A percentile compares a stretch with the other conserved stretches of the same genome.
Evolutionary conservation across 1,140 invertebrate genomes (phyloP).

Genomic region (Mamestra configurata): DNA sequence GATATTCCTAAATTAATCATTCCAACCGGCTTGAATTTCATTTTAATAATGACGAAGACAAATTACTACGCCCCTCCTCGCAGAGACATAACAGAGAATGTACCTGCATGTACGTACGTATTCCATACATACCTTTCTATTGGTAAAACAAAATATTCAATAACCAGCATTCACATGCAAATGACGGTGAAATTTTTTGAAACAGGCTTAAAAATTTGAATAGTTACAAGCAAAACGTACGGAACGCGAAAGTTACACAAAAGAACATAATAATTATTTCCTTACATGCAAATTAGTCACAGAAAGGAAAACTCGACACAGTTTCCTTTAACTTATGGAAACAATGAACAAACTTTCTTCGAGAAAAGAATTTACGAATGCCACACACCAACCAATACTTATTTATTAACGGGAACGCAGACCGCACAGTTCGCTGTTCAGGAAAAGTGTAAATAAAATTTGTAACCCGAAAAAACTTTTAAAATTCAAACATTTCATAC

Average conservation of each 20-base stretch:
- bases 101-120: neutral
- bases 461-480: conserved; percentile 14
- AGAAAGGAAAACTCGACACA: conserved; percentile 72
- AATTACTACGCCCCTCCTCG: neutral
- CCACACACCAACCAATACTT: conserved; percentile 64
- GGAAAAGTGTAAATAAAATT: conserved; percentile 29
- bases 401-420: conserved; percentile 71
- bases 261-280: conserved; percentile 72
- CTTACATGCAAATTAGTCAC: conserved; percentile 78
- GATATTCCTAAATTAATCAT: neutral
- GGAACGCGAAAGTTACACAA: conserved; percentile 63
- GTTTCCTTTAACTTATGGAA: conserved; percentile 77
- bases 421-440: conserved; percentile 60
- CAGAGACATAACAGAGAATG: neutral
- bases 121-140: neutral
- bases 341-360: conserved; percentile 78
- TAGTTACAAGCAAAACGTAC: conserved; percentile 39
- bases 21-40: neutral
- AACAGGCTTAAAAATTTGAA: conserved; percentile 56
- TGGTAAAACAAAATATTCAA: neutral
- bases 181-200: conserved; percentile 60
- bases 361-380: conserved; percentile 67
- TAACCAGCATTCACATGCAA: conserved; percentile 46
- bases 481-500: conserved; percentile 24
- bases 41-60: conserved; percentile 10